Conservation (phyloP, 2,113 vertebrate genomes). For the Hypomesus transpacificus region DNA sequence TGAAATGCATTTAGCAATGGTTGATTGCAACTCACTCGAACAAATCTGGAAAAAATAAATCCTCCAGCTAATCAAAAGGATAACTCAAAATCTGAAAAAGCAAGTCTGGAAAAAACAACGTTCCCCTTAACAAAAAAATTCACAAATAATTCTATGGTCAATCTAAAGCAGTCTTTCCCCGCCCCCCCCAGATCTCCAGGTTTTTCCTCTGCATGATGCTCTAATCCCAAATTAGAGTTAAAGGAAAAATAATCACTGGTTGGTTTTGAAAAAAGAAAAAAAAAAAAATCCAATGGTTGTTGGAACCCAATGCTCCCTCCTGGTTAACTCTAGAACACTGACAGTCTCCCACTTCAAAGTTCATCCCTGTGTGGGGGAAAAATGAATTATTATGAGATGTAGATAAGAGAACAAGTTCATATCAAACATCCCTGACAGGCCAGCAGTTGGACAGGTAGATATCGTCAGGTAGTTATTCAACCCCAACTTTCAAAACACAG, state of each 20-base stretch:
- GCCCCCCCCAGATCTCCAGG: slow-evolving; percentile 18
- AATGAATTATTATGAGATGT: slow-evolving; percentile 24
- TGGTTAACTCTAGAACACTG: slow-evolving; percentile 57
- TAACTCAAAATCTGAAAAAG: slow-evolving; percentile 53
- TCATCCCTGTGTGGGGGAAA: slow-evolving; percentile 86
- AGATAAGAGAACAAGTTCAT: not conserved
- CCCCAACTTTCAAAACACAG: not conserved
- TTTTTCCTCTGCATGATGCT: slow-evolving; percentile 32
- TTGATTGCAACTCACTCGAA: slow-evolving; percentile 52
- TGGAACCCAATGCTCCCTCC: slow-evolving; percentile 70
- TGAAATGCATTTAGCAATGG: slow-evolving; percentile 55
- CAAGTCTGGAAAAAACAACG: slow-evolving; percentile 49
- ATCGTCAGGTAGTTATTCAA: slow-evolving; percentile 33
- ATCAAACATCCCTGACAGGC: slow-evolving; percentile 23
- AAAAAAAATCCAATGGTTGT: slow-evolving; percentile 56
- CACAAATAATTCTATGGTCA: slow-evolving; percentile 58
- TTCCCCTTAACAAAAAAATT: too few relatives aligned
- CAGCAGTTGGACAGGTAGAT: slow-evolving; percentile 13
- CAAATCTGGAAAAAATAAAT: slow-evolving; percentile 45
- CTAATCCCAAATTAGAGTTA: slow-evolving; percentile 47
- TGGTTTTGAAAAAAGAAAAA: slow-evolving; percentile 74
- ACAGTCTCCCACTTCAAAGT: slow-evolving; percentile 79
- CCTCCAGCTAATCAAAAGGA: slow-evolving; percentile 39
- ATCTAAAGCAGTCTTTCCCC: slow-evolving; percentile 52
- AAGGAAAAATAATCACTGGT: slow-evolving; percentile 76